Evolutionary conservation across 2,797 vertebrate species (phyloP), one percentile per base, ranked within the genome.

Genomic region (Neomorphus geoffroyi): DNA sequence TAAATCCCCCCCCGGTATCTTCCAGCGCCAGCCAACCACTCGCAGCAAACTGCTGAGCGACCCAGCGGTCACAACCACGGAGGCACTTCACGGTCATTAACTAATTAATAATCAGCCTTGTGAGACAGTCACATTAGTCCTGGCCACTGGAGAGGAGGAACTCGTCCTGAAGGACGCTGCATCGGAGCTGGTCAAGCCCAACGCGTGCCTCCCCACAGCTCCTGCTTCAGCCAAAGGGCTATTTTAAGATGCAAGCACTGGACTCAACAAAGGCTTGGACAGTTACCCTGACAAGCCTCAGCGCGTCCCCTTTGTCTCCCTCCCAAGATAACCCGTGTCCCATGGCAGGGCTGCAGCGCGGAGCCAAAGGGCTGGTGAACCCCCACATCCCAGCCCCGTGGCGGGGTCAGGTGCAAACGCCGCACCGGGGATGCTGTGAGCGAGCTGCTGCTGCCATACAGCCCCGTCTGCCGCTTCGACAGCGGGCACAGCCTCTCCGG

Each of bases 31-130:
- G 89, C 65, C 89, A 79, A 79, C 17, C 56, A 4, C 35, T 43
- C 27, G 45, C 71, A 80, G 91, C 84, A 22, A 35, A 54, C 71
- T 51, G 86, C 84, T 39, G 79, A 67, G 73, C 5, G 41, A 92
- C 39, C 80, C 91, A 41, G 74, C 5, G 58, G 77, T 62, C 71
- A 51, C 90, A 58, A 93, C 74, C 91, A 78, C 8, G 67, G 84
- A 87, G 74, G 80, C 83, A 32, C 53, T 89, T 94, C 69, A 85
- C 9, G 71, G 88, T 89, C 93, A 85, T 95, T 94, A 94, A 73
- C 71, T 94, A 80, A 96, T 95, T 87, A 95, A 72, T 67, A 60
- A 83, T 18, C 72, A 70, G 82, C 73, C 43, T 35, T 32, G 1
- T 35, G 89, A 92, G 91, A n/a, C 1, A 2, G 51, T 19, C 66